These are phyloP conservation scores for Heteractis magnifica DNA, from an alignment of 92 coral and sea anemone species.

Conservation along the genomic window DNA sequence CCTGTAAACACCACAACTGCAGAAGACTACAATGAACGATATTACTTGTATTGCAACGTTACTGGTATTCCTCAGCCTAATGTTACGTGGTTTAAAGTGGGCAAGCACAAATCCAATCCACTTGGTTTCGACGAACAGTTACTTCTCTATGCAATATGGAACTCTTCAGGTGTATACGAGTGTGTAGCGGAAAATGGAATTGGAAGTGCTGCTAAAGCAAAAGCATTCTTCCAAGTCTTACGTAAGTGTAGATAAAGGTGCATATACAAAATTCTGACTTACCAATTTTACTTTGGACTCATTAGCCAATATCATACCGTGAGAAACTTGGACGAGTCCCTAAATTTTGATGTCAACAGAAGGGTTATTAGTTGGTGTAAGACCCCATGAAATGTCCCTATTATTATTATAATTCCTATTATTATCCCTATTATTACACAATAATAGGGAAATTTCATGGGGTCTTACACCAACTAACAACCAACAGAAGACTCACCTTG, in stretches of 20 bases:
- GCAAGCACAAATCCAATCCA: background rate
- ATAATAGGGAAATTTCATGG: too few species aligned
- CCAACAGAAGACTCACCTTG: too few species aligned
- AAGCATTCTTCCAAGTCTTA: constrained; percentile 43
- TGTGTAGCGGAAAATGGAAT: constrained; percentile 74
- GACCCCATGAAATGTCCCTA: too few species aligned
- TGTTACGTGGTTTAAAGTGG: constrained; percentile 35
- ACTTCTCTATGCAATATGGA: background rate
- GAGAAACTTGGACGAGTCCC: too few species aligned
- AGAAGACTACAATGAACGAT: constrained; percentile 19
- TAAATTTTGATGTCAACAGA: too few species aligned
- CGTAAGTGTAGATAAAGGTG: constrained; percentile 48
- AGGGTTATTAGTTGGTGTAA: too few species aligned
- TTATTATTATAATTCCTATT: too few species aligned
- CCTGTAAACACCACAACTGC: constrained; percentile 34
- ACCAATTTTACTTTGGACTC: background rate
- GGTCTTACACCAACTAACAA: too few species aligned
- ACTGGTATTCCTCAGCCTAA: constrained; percentile 57
- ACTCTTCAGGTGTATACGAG: constrained; percentile 48
- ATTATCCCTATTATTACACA: too few species aligned
- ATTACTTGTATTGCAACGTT: constrained; percentile 60
- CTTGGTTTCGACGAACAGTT: background rate
- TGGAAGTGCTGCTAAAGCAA: constrained; percentile 44
- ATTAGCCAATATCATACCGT: too few species aligned
- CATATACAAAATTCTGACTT: background rate